Evolutionary conservation across 2,113 vertebrate species (phyloP), one percentile per base, ranked within the genome.

Genomic region (Arothron firmamentum): DNA sequence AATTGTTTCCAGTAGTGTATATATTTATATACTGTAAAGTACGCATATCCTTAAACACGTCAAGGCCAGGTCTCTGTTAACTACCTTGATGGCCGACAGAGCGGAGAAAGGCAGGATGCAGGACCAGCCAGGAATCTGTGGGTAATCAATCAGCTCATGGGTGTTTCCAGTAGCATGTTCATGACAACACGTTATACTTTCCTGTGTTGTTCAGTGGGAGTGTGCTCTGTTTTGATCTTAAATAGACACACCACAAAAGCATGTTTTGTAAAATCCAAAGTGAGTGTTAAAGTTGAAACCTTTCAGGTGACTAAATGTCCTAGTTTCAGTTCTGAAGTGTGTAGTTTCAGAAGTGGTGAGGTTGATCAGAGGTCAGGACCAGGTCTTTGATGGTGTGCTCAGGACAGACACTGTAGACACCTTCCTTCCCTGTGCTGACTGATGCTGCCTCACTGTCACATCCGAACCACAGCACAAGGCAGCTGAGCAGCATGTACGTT

Each of bases 351-450:
- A 38, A 38, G 9, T 38, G 34, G 34, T 12, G 9, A 12, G 34
- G 34, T 38, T 12, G 34, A 12, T 12, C 34, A 2, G 11, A 9
- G 34, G 34, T 38, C 34, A 38, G 10, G 9, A 38, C 34, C 11
- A 9, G 9, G 3, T 38, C 9, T 38, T 38, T 38, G 9, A 4
- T 12, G 34, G 9, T 12, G 34, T 23, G 57, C 43, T 52, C 3
- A 47, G 28, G 59, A 67, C 52, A 45, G 56, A 75, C 50, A 72
- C 66, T 52, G 38, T 58, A 81, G 48, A 72, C 18, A 56, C 49
- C 74, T 81, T 82, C 67, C 72, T 75, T 53, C 7, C 14, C 19
- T 13, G 52, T 43, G 59, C 52, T 72, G 77, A 75, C 64, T 59
- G 75, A 78, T 67, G 66, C 38, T 58, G 21, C 31, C 57, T 68